Conservation (phyloP, 2,113 vertebrate species). For the Arvicanthis niloticus region DNA sequence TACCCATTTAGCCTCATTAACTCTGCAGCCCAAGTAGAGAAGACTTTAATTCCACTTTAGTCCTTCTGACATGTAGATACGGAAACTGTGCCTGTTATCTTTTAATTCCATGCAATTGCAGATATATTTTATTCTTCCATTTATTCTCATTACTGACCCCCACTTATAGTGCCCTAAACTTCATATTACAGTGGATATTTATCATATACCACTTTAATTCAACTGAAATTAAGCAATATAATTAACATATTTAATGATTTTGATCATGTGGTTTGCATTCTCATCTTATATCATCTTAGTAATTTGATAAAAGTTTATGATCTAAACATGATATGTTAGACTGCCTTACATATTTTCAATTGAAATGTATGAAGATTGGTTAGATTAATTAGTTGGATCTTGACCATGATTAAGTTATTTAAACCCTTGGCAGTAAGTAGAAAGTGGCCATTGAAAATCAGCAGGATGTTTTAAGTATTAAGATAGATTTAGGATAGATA, state of each 20-base stretch:
- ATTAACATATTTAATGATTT: constrained; percentile 21
- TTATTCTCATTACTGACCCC: constrained; percentile 7
- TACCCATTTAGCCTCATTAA: not conserved
- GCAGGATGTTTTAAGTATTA: constrained; percentile 38
- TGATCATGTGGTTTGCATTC: not conserved
- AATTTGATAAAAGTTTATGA: not conserved
- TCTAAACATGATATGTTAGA: not conserved
- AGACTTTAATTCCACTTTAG: constrained; percentile 28
- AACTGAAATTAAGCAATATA: not conserved
- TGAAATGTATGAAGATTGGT: not conserved
- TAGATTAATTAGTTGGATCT: constrained; percentile 45
- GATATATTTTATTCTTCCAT: not conserved
- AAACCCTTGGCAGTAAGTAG: constrained; percentile 42
- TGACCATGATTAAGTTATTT: constrained; percentile 49
- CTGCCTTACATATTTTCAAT: not conserved
- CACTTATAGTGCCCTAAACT: not conserved
- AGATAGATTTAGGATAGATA: constrained; percentile 16
- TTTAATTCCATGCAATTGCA: not conserved
- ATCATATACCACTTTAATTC: not conserved
- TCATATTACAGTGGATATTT: constrained; percentile 23
- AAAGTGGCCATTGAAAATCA: not conserved
- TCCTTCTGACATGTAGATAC: not conserved
- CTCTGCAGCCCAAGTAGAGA: not conserved
- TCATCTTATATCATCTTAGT: not conserved
- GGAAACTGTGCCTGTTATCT: not conserved